Base-by-base conservation (phyloP, 1,140 invertebrate genomes). In the Brachionus rotundiformis region DNA sequence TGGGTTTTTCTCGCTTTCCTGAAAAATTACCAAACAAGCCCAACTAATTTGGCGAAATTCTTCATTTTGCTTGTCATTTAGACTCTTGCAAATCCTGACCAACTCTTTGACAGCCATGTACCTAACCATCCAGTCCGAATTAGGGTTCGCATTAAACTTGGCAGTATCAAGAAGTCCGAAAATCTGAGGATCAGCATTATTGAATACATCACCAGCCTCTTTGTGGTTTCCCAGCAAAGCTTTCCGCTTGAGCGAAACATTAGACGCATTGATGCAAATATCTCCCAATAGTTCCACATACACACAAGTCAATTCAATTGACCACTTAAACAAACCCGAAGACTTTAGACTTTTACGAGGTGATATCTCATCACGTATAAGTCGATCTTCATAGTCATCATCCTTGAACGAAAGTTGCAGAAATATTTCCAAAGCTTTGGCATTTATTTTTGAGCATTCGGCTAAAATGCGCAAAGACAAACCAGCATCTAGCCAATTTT, bases 51-150 rank as follows among this genome's bases (percentile, higher is more conserved):
- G 83, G 25, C 87, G 82, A 19, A 86, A 87, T 65, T 87, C 86
- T 33, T 84, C 82, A 11, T 75, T 83, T 44, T 83, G 84, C 61
- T 86, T 85, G 29, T 81, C 83, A 13, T 84, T 82, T 13, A 85
- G 82, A 83, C 84, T 84, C 23, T 84, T 82, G 65, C 85, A 87
- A 19, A 88, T 85, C 79, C 86, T 86, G 13, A 86, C 86, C 54
- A 88, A 82, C 11, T 84, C 83, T 68, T 87, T 86, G n/a, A 88
- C 84, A 33, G 87, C 87, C 59, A 84, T 84, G 83, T 86, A 88
- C 6, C 87, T 83, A 33, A 88, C 84, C 59, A 85, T 82, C 87
- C 87, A 88, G 13, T 79, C 47, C 19, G 31, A 59, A 11, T 54
- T 13, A n/a, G n/a, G 3, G 10, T 61, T 23, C 0, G n/a, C 29